These are phyloP conservation scores for Oenanthe oenanthe DNA, from an alignment of 2,113 vertebrate species.

Conservation along the genomic window DNA sequence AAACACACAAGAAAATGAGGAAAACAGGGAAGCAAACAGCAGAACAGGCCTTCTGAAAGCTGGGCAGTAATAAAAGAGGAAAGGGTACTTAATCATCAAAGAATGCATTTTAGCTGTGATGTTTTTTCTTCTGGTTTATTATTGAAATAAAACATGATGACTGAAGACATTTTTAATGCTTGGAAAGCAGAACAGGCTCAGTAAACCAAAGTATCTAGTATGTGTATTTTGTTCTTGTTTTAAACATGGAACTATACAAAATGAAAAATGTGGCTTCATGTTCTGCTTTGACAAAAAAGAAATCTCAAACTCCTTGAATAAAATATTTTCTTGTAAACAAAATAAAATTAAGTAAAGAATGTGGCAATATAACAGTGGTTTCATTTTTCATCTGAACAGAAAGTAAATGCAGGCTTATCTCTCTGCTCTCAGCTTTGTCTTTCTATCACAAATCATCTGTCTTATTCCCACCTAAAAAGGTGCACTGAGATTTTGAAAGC, in stretches of 20 bases:
- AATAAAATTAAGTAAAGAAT: neutral
- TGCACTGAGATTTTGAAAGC: neutral
- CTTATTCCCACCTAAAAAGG: neutral
- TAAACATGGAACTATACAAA: conserved; percentile 63
- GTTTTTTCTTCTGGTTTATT: conserved; percentile 58
- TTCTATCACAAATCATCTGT: neutral
- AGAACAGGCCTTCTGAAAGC: conserved; percentile 23
- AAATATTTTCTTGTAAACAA: neutral
- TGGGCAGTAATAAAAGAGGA: conserved; percentile 19
- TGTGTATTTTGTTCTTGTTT: conserved; percentile 6
- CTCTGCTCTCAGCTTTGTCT: neutral
- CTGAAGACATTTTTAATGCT: conserved; percentile 68
- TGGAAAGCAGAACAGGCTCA: conserved; percentile 18
- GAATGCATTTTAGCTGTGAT: conserved; percentile 51
- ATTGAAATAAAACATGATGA: conserved; percentile 66
- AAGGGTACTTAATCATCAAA: conserved; percentile 35
- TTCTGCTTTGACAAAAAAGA: conserved; percentile 15
- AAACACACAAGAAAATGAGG: neutral
- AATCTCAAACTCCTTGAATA: neutral
- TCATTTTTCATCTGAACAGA: neutral
- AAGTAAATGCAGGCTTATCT: neutral
- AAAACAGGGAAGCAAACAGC: neutral
- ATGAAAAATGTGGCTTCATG: conserved; percentile 53
- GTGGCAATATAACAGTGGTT: neutral
- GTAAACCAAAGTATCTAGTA: conserved; percentile 44